Evolutionary conservation across 2,797 vertebrate genomes (phyloP).

Genomic region (Scleropages formosus): DNA sequence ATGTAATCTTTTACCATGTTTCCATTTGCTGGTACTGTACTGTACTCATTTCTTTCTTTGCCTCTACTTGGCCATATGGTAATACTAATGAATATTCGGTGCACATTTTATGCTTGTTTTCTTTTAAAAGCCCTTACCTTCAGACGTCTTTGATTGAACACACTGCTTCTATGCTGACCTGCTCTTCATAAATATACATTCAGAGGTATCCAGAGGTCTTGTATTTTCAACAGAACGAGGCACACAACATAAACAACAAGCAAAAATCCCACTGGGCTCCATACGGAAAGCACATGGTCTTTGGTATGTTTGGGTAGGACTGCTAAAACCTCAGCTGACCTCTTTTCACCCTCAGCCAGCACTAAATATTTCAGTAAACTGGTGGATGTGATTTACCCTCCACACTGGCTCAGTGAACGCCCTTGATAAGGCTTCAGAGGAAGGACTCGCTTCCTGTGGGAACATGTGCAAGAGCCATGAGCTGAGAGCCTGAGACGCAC

Average conservation of each 20-base stretch:
- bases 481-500: neutral
- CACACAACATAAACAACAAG: neutral
- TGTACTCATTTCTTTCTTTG: too few species aligned
- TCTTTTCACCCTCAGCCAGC: neutral
- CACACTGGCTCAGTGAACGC: neutral
- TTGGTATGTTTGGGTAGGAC: neutral
- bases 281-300: conserved; percentile 4
- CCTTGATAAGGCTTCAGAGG: neutral
- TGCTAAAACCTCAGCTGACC: neutral
- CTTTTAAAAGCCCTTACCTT: too few species aligned
- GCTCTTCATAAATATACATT: neutral
- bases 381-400: conserved; percentile 14
- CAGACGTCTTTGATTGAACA: neutral
- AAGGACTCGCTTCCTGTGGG: conserved; percentile 16
- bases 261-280: neutral
- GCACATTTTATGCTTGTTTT: neutral
- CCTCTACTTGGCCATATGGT: too few species aligned
- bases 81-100: too few species aligned
- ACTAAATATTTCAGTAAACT: neutral
- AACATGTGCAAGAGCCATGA: neutral
- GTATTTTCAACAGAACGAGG: neutral
- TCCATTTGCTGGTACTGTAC: too few species aligned
- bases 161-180: neutral
- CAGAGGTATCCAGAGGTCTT: neutral
- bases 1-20: too few species aligned